phyloP scores from a whole-genome alignment of 1,140 invertebrate genomes.

The Steinernema feltiae region DNA sequence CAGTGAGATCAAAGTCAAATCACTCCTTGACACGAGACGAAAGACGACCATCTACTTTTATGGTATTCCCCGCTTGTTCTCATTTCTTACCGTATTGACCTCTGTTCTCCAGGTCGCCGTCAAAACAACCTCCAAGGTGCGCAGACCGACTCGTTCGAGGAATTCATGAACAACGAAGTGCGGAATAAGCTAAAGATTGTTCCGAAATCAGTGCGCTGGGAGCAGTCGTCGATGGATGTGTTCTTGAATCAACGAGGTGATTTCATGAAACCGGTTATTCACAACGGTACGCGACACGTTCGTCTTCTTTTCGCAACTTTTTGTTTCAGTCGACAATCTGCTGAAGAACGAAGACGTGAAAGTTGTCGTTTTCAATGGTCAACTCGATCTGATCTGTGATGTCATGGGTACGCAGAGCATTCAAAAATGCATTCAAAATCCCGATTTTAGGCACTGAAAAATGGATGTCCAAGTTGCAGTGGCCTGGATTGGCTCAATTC shows the following conservation, averaged over 20 bases:
- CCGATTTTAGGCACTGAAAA: too few species aligned
- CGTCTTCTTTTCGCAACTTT: slow-evolving; percentile 25
- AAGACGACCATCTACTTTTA: not conserved
- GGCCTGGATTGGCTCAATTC: slow-evolving; percentile 64
- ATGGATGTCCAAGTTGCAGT: slow-evolving; percentile 70
- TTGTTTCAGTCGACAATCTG: slow-evolving; percentile 65
- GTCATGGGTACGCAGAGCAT: slow-evolving; percentile 65
- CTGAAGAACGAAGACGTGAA: slow-evolving; percentile 67
- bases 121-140: not conserved
- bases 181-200: slow-evolving; percentile 65
- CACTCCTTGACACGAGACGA: not conserved
- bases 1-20: slow-evolving; percentile 12
- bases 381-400: slow-evolving; percentile 69
- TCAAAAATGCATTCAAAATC: too few species aligned
- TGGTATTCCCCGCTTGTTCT: not conserved
- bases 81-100: slow-evolving; percentile 62
- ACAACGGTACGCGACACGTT: slow-evolving; percentile 67
- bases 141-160: slow-evolving; percentile 56
- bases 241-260: slow-evolving; percentile 67
- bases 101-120: not conserved
- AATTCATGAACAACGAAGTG: slow-evolving; percentile 70
- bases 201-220: slow-evolving; percentile 66
- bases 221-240: slow-evolving; percentile 64
- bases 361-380: slow-evolving; percentile 68
- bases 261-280: slow-evolving; percentile 77